Conservation (phyloP, 2,113 vertebrate species). For the Aegypius monachus region DNA sequence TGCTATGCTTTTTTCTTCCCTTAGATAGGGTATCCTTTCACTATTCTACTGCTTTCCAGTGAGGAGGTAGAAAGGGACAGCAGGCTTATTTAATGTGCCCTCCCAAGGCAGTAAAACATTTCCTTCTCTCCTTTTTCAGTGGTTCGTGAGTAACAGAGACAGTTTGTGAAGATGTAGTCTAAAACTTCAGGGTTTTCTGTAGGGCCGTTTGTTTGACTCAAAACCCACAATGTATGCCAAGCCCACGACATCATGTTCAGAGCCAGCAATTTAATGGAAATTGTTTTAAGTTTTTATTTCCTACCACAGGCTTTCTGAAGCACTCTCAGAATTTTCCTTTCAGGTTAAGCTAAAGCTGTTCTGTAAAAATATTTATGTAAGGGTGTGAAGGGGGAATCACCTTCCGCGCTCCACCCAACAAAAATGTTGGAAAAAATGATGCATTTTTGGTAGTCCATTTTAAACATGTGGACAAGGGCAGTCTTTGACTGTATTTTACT, state of each 20-base stretch:
- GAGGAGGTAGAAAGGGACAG: slow-evolving; percentile 18
- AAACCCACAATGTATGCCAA: not conserved
- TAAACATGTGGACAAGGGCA: slow-evolving; percentile 49
- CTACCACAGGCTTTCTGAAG: slow-evolving; percentile 45
- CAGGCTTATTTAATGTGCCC: slow-evolving; percentile 5
- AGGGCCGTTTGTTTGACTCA: slow-evolving; percentile 21
- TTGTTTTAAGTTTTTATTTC: slow-evolving; percentile 58
- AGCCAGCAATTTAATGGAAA: slow-evolving; percentile 60
- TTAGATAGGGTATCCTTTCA: slow-evolving; percentile 10
- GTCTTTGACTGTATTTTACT: slow-evolving; percentile 44
- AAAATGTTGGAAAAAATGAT: slow-evolving; percentile 61
- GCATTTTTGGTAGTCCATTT: slow-evolving; percentile 43
- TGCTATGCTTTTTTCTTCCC: not conserved
- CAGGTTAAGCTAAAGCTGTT: slow-evolving; percentile 33
- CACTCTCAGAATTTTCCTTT: slow-evolving; percentile 49
- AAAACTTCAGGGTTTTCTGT: slow-evolving; percentile 29
- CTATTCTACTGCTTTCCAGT: not conserved
- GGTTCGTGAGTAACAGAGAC: slow-evolving; percentile 30
- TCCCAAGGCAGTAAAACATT: not conserved
- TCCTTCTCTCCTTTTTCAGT: slow-evolving; percentile 44
- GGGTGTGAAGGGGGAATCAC: slow-evolving; percentile 59
- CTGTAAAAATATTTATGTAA: slow-evolving; percentile 52
- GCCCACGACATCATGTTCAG: not conserved
- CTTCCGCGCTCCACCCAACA: slow-evolving; percentile 3
- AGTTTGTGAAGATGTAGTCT: slow-evolving; percentile 49